Base-by-base conservation (phyloP, 1,140 invertebrate species). In the Lethocerus indicus region DNA sequence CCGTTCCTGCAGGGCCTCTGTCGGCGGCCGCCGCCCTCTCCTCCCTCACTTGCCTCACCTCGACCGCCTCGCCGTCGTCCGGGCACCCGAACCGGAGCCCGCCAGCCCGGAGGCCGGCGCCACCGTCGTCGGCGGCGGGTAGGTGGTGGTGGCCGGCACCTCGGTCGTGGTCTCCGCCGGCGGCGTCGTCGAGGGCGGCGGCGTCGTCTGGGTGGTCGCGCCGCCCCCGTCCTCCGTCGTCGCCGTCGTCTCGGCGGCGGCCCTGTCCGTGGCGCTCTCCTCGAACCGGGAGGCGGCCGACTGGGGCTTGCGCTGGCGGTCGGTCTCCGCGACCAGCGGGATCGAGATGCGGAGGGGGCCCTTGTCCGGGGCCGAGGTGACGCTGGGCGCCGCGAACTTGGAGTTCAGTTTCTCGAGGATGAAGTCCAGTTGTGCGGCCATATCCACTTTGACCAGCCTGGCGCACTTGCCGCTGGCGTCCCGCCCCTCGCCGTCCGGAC, bases 391-490 rank as follows among this genome's bases (percentile, higher is more conserved):
- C 7, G 59, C 63, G 49, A 70, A 73, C 53, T 68, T 65, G 0
- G 64, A 64, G 54, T 74, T 76, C 3, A 78, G 59, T 35, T 68
- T 67, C 25, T 71, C 58, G 0, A 78, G 56, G 1, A 76, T 49
- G 53, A 75, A 75, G 14, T 69, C 62, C 1, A 68, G 58, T 26
- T 77, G 72, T 0, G 67, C 65, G 5, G 64, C 62, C 24, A 67
- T 59, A 54, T 76, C 67, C 2, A 77, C 58, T 36, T 75, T 65
- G 32, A 69, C 63, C 7, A 59, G 56, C 51, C 72, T 72, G 1
- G 73, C 63, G 56, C 74, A 75, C 7, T 69, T 63, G 2, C 71
- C 73, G 61, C 70, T 69, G 1, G 59, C 54, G 51, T 78, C 73
- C 0, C 67, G 65, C 1, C 61, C 60, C 54, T 75, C 74, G 2